A percentile compares a stretch with the other conserved stretches of the same genome.
Conservation (phyloP, 2,888 invertebrate species). For the Ferdinandea cuprea region DNA sequence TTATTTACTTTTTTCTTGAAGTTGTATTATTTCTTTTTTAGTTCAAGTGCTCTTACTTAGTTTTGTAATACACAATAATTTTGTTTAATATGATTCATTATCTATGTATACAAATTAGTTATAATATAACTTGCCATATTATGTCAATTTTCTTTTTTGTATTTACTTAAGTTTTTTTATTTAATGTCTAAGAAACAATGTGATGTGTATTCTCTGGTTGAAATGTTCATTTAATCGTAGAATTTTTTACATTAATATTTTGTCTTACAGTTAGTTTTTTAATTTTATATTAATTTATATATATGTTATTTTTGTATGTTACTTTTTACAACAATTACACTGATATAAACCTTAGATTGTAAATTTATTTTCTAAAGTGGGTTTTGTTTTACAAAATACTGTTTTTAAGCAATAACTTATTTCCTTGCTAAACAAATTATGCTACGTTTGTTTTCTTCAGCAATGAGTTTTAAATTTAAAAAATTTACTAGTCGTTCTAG, state of each 20-base stretch:
- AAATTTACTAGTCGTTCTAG: conserved; percentile 54
- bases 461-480: conserved; percentile 25
- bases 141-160: conserved; percentile 32
- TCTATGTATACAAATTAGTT: conserved; percentile 49
- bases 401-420: conserved; percentile 13
- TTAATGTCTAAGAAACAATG: conserved; percentile 38
- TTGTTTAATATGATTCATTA: conserved; percentile 42
- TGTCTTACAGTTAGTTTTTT: conserved; percentile 34
- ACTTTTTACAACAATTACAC: conserved; percentile 65
- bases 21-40: conserved; percentile 42
- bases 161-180: conserved; percentile 11
- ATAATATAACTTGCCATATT: too few relatives aligned
- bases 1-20: conserved; percentile 38
- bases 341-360: conserved; percentile 56
- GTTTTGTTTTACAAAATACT: conserved; percentile 55
- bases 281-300: conserved; percentile 2
- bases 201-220: conserved; percentile 45
- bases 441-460: conserved; percentile 37
- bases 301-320: conserved; percentile 21
- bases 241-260: conserved; percentile 14
- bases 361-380: conserved; percentile 31
- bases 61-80: conserved; percentile 28
- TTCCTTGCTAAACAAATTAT: conserved; percentile 40
- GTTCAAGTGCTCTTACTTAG: conserved; percentile 49
- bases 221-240: conserved; percentile 15